phyloP scores from a whole-genome alignment of 2,797 vertebrate species.

The Xenopus petersii region DNA sequence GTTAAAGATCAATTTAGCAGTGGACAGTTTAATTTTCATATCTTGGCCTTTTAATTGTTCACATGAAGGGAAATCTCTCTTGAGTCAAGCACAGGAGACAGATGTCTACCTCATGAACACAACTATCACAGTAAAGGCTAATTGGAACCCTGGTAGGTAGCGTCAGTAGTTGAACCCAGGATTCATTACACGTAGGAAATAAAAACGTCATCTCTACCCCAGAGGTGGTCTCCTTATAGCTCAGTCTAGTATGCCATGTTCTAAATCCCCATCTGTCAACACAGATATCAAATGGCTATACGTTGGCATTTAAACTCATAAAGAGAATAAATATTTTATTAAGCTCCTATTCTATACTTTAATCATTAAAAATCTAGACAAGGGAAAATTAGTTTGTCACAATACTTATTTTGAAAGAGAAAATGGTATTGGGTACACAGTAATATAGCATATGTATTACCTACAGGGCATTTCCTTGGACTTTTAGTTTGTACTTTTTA shows the following conservation, averaged over 20 bases:
- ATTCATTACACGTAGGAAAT: constrained; percentile 44
- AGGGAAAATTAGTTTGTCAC: too few species aligned
- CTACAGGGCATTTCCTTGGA: too few species aligned
- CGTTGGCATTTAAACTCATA: constrained; percentile 8
- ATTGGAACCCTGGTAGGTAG: constrained; percentile 55
- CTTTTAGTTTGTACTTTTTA: too few species aligned
- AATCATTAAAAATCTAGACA: too few species aligned
- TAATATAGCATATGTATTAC: too few species aligned
- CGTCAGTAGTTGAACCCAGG: constrained; percentile 47
- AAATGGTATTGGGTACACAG: too few species aligned
- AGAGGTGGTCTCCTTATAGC: constrained; percentile 38
- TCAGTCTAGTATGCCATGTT: constrained; percentile 20
- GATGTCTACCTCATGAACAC: constrained; percentile 62
- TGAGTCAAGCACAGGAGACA: constrained; percentile 54
- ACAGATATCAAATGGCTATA: constrained; percentile 37
- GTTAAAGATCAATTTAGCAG: constrained; percentile 26
- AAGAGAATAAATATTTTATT: constrained; percentile 21
- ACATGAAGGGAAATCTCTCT: constrained; percentile 13
- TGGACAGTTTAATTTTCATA: constrained; percentile 37
- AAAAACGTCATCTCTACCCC: constrained; percentile 32
- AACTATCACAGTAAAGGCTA: constrained; percentile 56
- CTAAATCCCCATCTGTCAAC: constrained; percentile 28
- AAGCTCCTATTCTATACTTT: background rate
- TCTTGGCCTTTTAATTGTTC: constrained; percentile 43
- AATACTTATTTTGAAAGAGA: too few species aligned